Percentiles rank a stretch among this genome's conserved stretches.
These are phyloP conservation scores for Lutraria lutraria DNA, from an alignment of 2,888 invertebrate genomes.

Conservation along the genomic window DNA sequence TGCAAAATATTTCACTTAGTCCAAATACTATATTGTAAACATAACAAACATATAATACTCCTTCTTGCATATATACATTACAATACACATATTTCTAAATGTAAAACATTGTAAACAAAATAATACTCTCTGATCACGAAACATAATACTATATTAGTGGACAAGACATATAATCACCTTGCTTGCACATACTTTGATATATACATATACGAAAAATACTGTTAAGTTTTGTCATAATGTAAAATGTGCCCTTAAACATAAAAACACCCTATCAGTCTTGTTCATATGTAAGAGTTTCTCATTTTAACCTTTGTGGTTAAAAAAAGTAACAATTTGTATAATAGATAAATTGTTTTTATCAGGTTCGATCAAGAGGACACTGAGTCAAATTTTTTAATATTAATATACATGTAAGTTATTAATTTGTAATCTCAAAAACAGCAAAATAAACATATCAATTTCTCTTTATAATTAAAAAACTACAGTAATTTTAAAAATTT, in stretches of 20 bases:
- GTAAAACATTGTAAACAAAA: background rate
- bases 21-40: slow-evolving; percentile 20
- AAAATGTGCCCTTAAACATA: background rate
- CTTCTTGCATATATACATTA: slow-evolving; percentile 17
- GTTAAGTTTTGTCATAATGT: background rate
- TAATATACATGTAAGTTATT: too few relatives aligned
- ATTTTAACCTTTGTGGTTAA: background rate
- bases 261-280: background rate
- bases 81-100: background rate
- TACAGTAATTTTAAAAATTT: background rate
- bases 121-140: slow-evolving; percentile 33
- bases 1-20: slow-evolving; percentile 8
- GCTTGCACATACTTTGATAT: slow-evolving; percentile 6
- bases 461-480: background rate
- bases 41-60: slow-evolving; percentile 21
- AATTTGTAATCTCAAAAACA: too few relatives aligned
- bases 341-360: background rate
- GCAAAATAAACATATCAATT: too few relatives aligned
- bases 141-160: slow-evolving; percentile 13
- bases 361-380: background rate
- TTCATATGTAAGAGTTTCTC: background rate
- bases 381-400: too few relatives aligned
- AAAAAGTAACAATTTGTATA: background rate
- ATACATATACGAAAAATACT: background rate
- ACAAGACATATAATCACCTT: slow-evolving; percentile 3